Evolutionary conservation across 1,140 invertebrate species (phyloP).

Genomic region (Mya arenaria): DNA sequence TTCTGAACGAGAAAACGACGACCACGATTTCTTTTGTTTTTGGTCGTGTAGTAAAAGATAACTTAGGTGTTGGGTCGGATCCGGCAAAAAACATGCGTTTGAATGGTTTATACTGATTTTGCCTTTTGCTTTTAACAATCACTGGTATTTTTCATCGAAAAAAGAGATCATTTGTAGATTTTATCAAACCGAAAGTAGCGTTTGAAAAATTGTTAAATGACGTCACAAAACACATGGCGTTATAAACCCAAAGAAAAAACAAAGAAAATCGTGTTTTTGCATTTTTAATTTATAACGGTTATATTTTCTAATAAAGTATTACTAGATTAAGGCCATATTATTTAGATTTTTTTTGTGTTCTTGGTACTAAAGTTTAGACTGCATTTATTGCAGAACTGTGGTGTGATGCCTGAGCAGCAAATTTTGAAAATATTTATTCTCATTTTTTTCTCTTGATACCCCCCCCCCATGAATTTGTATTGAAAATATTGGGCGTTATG

Average conservation of each 20-base stretch:
- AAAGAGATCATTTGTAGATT: not conserved
- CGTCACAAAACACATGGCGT: slow-evolving; percentile 29
- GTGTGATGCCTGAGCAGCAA: too few species aligned
- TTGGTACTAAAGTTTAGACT: too few species aligned
- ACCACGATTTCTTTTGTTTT: slow-evolving; percentile 36
- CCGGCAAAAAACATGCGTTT: not conserved
- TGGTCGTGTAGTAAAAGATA: not conserved
- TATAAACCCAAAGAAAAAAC: not conserved
- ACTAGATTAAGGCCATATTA: too few species aligned
- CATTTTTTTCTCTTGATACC: too few species aligned
- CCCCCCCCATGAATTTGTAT: too few species aligned
- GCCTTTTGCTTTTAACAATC: not conserved
- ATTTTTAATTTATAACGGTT: too few species aligned
- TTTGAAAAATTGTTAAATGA: slow-evolving; percentile 29
- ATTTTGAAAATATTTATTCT: too few species aligned
- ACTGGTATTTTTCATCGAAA: not conserved
- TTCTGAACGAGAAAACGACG: slow-evolving; percentile 35
- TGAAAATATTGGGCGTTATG: too few species aligned
- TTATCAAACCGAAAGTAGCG: slow-evolving; percentile 32
- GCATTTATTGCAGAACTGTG: too few species aligned
- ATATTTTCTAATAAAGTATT: too few species aligned
- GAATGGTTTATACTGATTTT: not conserved
- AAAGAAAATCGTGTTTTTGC: too few species aligned
- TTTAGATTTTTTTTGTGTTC: too few species aligned
- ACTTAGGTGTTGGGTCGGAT: slow-evolving; percentile 6